Conservation (phyloP, 35 echinoderm and acorn worm species). For the Eucidaris tribuloides region DNA sequence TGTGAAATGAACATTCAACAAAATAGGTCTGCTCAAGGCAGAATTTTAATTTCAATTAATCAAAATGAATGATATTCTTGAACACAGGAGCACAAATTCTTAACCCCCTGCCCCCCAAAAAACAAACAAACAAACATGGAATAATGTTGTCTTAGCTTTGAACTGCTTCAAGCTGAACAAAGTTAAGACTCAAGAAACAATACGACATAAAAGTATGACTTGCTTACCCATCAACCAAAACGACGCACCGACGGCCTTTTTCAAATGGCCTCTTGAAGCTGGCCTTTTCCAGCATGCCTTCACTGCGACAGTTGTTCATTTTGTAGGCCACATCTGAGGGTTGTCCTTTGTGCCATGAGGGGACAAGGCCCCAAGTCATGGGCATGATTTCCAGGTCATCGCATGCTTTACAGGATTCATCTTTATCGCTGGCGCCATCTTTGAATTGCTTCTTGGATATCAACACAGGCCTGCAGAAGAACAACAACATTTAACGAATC, state of each 20-base stretch:
- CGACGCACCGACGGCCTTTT: constrained; percentile 85
- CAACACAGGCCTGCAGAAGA: constrained; percentile 72
- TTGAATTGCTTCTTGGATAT: constrained; percentile 81
- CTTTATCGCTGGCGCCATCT: not conserved
- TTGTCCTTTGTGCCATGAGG: constrained; percentile 93
- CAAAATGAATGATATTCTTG: no score
- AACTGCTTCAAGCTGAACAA: no score
- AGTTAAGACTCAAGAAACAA: no score
- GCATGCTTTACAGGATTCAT: not conserved
- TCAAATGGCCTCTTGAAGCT: constrained; percentile 85
- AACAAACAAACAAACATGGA: no score
- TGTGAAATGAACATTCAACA: no score
- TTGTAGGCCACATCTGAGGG: constrained; percentile 67
- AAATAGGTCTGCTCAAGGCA: no score
- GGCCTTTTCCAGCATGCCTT: constrained; percentile 81
- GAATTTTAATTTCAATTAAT: no score
- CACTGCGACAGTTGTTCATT: constrained; percentile 96
- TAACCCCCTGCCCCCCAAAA: no score
- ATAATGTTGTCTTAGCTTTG: no score
- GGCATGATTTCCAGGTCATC: constrained; percentile 66
- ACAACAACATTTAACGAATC: not conserved
- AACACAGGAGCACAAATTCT: no score
- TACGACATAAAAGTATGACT: not conserved
- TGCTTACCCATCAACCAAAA: constrained; percentile 92
- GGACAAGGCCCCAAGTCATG: constrained; percentile 97